Evolutionary conservation across 2,888 invertebrate genomes (phyloP), one percentile per base, ranked within the genome.

Genomic region (Eumacrocentrus americanus): DNA sequence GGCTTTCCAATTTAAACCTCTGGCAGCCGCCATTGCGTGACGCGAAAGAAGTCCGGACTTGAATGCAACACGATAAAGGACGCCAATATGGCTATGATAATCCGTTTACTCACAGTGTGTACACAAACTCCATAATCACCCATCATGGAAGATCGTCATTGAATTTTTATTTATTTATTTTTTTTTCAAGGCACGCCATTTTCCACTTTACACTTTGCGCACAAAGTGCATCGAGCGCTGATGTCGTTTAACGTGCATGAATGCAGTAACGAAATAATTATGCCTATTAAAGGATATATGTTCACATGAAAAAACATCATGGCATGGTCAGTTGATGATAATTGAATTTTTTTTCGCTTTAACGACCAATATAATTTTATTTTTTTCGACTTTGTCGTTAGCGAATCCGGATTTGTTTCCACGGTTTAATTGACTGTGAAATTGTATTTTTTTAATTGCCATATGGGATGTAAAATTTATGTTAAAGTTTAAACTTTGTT

Each of bases 1-100:
- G 53, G 42, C 59, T 25, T 34, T 25, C 12, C 34, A 50, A 60
- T 55, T 60, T 55, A 42, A 56, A 52, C 37, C n/a, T n/a, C 37
- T 58, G 38, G 47, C 38, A 47, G 18, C 29, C 54, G 29, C 47
- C n/a, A n/a, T n/a, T n/a, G n/a, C n/a, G n/a, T n/a, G n/a, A n/a
- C n/a, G n/a, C n/a, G n/a, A n/a, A n/a, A n/a, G n/a, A n/a, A n/a
- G n/a, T n/a, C n/a, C n/a, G n/a, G n/a, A n/a, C n/a, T n/a, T n/a
- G n/a, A n/a, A n/a, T n/a, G n/a, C n/a, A n/a, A n/a, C n/a, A n/a
- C n/a, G 16, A 58, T 44, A 29, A 29, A 29, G 29, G 29, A 29
- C 29, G 29, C 40, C 46, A 23, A n/a, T 20, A 18, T 37, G 14
- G 34, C 29, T 12, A 52, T 25, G 29, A n/a, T 37, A 52, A 37